Conservation (phyloP, 2,888 invertebrate species). For the Mycalesis mineus region DNA sequence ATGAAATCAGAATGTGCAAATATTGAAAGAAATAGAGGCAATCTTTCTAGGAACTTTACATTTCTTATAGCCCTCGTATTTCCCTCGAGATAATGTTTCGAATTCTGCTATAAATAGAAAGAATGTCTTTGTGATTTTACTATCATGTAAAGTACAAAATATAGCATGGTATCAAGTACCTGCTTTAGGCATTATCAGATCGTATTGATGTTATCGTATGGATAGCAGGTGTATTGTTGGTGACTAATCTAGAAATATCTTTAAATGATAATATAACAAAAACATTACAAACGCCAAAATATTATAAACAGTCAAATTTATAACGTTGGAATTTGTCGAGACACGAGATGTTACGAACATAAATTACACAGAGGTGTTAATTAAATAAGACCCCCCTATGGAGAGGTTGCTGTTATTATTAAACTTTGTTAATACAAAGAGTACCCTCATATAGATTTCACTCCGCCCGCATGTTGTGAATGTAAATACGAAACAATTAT, state of each 20-base stretch:
- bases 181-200: background rate
- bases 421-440: background rate
- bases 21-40: too few relatives aligned
- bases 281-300: background rate
- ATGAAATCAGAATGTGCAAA: background rate
- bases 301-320: background rate
- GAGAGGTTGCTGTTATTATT: background rate
- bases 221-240: background rate
- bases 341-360: background rate
- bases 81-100: background rate
- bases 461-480: conserved; percentile 15
- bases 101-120: background rate
- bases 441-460: conserved; percentile 12
- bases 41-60: background rate
- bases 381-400: background rate
- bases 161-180: background rate
- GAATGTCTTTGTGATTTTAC: background rate
- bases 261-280: background rate
- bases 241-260: background rate
- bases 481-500: background rate
- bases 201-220: background rate
- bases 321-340: background rate
- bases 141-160: background rate
- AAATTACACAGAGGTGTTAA: background rate
- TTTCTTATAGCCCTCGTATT: too few relatives aligned